Conservation (phyloP, 2,888 invertebrate species). For the Drosophila paramelanica region DNA sequence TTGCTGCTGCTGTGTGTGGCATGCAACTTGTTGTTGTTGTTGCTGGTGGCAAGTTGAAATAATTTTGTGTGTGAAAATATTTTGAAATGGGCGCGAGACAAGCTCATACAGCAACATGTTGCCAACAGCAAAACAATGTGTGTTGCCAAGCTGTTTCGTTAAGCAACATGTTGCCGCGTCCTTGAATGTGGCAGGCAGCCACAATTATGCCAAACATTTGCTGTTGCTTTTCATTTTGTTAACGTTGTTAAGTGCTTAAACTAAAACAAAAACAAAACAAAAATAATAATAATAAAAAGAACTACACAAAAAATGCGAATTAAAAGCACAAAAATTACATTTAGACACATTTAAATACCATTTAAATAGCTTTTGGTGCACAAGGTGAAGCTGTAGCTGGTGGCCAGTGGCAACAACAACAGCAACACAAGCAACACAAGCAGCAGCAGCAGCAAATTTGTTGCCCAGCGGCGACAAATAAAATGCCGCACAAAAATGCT, state of each 20-base stretch:
- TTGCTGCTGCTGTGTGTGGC: slow-evolving; percentile 70
- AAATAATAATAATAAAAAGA: too few relatives aligned
- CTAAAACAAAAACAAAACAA: slow-evolving; percentile 10
- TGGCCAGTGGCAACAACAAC: slow-evolving; percentile 26
- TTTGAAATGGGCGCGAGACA: slow-evolving; percentile 50
- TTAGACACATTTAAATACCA: slow-evolving; percentile 82
- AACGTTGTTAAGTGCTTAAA: slow-evolving; percentile 52
- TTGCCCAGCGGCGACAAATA: slow-evolving; percentile 77
- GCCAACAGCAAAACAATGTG: slow-evolving; percentile 12
- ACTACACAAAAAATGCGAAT: slow-evolving; percentile 49
- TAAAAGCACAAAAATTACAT: slow-evolving; percentile 76
- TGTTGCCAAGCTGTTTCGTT: background rate
- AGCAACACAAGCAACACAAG: slow-evolving; percentile 13
- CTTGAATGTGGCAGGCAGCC: slow-evolving; percentile 33
- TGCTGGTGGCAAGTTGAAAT: slow-evolving; percentile 72
- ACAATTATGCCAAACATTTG: slow-evolving; percentile 64
- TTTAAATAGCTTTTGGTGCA: slow-evolving; percentile 78
- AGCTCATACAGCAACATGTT: slow-evolving; percentile 45
- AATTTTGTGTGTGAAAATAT: slow-evolving; percentile 83
- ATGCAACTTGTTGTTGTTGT: slow-evolving; percentile 55
- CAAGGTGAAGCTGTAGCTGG: slow-evolving; percentile 75
- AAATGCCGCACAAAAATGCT: slow-evolving; percentile 80
- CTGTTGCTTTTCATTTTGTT: slow-evolving; percentile 51
- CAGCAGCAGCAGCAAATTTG: slow-evolving; percentile 62
- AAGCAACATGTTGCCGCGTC: slow-evolving; percentile 54